Evolutionary conservation across 2,113 vertebrate species (phyloP).

Genomic region (Silurus asotus): DNA sequence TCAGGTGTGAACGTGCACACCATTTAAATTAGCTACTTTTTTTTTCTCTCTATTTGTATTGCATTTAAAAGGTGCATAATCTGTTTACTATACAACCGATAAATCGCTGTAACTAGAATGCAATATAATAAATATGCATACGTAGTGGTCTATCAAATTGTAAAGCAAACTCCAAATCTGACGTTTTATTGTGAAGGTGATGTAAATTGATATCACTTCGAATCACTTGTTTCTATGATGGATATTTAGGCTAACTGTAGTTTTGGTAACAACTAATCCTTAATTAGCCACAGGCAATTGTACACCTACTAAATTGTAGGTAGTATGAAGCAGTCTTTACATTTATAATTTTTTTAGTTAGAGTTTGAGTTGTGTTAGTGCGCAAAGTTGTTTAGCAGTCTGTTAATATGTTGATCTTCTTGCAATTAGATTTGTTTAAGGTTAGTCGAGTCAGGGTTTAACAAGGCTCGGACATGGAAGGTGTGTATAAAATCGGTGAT

Average conservation of each 20-base stretch:
- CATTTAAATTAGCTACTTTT: not conserved
- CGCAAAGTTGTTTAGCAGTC: not conserved
- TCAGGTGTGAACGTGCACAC: not conserved
- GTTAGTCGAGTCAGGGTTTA: not conserved
- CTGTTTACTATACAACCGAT: not conserved
- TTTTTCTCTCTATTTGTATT: not conserved
- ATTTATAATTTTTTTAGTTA: not conserved
- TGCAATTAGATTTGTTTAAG: not conserved
- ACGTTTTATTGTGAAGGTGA: not conserved
- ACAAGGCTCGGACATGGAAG: not conserved
- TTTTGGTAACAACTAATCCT: conserved; percentile 10
- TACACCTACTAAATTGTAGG: not conserved
- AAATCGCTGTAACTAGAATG: conserved; percentile 2
- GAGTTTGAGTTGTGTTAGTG: not conserved
- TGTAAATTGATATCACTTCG: conserved; percentile 16
- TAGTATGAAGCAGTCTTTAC: not conserved
- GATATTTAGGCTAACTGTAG: not conserved
- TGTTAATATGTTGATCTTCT: not conserved
- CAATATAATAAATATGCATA: conserved; percentile 28
- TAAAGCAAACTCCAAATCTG: conserved; percentile 1
- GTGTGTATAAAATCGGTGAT: not conserved
- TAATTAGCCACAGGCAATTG: conserved; percentile 12
- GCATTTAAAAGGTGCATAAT: not conserved
- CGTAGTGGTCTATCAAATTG: not conserved
- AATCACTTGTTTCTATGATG: not conserved